A percentile compares a stretch with the other conserved stretches of the same genome.
Evolutionary conservation across 2,797 vertebrate genomes (phyloP).

Genomic region (Euphonia xanthogaster): DNA sequence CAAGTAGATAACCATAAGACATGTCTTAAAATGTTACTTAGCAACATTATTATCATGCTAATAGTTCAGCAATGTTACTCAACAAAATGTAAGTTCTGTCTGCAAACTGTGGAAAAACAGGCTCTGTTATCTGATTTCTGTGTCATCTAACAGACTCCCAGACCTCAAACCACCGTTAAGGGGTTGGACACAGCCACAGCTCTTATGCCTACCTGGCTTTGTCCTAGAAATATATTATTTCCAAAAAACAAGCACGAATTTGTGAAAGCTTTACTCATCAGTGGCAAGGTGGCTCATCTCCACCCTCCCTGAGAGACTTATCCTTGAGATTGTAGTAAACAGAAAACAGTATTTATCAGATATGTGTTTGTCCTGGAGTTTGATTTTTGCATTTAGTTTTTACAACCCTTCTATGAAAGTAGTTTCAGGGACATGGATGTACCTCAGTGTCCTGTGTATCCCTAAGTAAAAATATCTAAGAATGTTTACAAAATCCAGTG

Average conservation of each 20-base stretch:
- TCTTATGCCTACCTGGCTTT: not conserved
- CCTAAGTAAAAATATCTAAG: not conserved
- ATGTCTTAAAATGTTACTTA: not conserved
- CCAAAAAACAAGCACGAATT: not conserved
- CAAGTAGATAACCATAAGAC: not conserved
- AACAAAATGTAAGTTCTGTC: not conserved
- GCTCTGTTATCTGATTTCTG: not conserved
- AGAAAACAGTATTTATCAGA: not conserved
- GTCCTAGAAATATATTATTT: not conserved
- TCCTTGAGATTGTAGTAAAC: not conserved
- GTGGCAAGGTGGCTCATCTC: not conserved
- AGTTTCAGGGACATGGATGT: not conserved
- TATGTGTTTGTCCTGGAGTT: not conserved
- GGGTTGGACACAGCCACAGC: not conserved
- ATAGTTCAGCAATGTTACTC: not conserved
- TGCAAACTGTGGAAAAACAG: not conserved
- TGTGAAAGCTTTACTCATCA: not conserved
- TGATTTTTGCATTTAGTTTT: not conserved
- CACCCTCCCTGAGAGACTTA: not conserved
- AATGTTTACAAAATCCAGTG: not conserved
- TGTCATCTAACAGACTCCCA: not conserved
- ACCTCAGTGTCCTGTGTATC: not conserved
- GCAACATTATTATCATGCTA: not conserved
- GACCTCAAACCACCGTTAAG: not conserved
- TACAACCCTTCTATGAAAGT: not conserved